phyloP scores from a whole-genome alignment of 2,113 vertebrate species.

The Lycaon pictus region DNA sequence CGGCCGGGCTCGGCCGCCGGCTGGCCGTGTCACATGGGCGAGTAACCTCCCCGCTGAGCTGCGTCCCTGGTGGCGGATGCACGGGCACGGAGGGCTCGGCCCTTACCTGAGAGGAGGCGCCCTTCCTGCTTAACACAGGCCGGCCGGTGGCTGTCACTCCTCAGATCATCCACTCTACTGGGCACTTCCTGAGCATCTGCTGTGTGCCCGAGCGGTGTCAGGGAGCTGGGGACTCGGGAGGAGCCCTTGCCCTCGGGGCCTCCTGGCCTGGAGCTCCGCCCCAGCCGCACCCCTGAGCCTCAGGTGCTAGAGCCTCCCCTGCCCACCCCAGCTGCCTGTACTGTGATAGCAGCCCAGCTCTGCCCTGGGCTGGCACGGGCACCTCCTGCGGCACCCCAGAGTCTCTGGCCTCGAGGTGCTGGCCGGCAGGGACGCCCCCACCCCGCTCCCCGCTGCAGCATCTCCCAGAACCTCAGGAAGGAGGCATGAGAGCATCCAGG shows the following conservation, averaged over 20 bases:
- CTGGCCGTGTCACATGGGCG: neutral
- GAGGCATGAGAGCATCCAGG: too few relatives aligned
- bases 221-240: neutral
- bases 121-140: neutral
- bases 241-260: neutral
- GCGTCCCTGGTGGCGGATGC: neutral
- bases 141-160: fast-evolving
- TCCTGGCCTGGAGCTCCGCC: neutral
- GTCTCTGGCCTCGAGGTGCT: neutral
- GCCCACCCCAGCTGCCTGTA: fast-evolving
- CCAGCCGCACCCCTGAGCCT: neutral
- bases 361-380: neutral
- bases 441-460: too few relatives aligned
- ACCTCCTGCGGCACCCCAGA: too few relatives aligned
- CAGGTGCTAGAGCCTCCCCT: neutral
- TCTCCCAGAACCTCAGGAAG: neutral
- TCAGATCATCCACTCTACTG: fast-evolving
- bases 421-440: neutral
- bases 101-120: fast-evolving
- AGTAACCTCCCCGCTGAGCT: too few relatives aligned
- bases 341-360: neutral
- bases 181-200: neutral
- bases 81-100: fast-evolving
- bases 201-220: neutral
- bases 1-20: fast-evolving